Evolutionary conservation across 2,797 vertebrate genomes (phyloP).

Genomic region (Chloroceryle inda): DNA sequence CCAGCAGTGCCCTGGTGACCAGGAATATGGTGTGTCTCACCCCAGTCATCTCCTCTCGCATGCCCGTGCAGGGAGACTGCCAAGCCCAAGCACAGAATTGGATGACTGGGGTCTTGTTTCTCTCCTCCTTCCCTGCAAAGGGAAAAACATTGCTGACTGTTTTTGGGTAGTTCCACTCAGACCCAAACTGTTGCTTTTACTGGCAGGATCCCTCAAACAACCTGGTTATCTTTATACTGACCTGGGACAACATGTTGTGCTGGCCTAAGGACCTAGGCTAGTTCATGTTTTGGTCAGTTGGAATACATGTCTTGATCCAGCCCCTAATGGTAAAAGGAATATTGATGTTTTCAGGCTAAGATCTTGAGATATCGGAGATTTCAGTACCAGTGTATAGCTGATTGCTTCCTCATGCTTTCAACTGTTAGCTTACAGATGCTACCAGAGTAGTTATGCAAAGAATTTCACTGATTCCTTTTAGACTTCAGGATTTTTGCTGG

Average conservation of each 20-base stretch:
- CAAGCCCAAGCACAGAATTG: not conserved
- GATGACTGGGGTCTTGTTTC: rapidly evolving
- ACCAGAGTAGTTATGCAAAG: not conserved
- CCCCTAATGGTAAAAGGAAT: rapidly evolving
- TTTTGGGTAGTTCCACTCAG: not conserved
- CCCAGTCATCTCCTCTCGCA: not conserved
- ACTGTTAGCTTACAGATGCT: not conserved
- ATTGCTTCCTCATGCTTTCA: not conserved
- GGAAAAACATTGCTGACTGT: not conserved
- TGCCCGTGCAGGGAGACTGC: rapidly evolving
- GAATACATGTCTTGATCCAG: not conserved
- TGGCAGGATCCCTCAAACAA: not conserved
- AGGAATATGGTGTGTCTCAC: rapidly evolving
- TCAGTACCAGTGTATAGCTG: not conserved
- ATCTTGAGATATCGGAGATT: not conserved
- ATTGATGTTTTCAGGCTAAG: not conserved
- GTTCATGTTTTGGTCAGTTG: not conserved
- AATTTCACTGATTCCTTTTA: not conserved
- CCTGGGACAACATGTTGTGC: not conserved
- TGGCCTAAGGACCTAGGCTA: not conserved
- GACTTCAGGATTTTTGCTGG: not conserved
- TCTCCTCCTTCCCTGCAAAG: not conserved
- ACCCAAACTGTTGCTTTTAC: not conserved
- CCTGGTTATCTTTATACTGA: not conserved
- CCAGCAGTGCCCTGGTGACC: rapidly evolving